phyloP scores from a whole-genome alignment of 2,888 invertebrate species.

The Aproaerema taeniolella region DNA sequence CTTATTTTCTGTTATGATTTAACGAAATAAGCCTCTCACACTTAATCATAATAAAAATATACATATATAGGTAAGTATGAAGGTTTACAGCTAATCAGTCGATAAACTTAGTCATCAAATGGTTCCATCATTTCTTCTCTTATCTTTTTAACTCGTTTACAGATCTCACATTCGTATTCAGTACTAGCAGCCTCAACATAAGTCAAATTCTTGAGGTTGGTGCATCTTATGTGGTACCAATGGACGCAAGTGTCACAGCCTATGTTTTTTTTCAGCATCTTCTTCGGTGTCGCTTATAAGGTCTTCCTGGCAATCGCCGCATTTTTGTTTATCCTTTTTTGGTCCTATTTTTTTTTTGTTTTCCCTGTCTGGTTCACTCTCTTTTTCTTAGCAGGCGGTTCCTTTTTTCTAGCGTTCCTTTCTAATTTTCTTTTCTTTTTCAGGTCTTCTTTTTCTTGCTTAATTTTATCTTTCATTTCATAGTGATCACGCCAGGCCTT shows the following conservation, averaged over 20 bases:
- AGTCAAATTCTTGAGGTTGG: conserved; percentile 1
- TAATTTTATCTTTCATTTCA: conserved; percentile 1
- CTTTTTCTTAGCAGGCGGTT: conserved; percentile 12
- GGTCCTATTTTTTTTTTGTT: conserved; percentile 22
- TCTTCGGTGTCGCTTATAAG: conserved; percentile 27
- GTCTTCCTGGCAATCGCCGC: conserved; percentile 22
- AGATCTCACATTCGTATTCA: neutral
- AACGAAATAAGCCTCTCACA: too few species aligned
- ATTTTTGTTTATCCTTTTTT: conserved; percentile 18
- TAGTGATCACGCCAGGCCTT: neutral
- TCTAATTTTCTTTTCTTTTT: too few species aligned
- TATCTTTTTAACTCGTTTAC: neutral
- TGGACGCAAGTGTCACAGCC: conserved; percentile 20
- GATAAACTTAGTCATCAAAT: neutral
- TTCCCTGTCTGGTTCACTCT: conserved; percentile 17
- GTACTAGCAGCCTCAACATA: neutral
- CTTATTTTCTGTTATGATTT: too few species aligned
- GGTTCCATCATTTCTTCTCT: neutral
- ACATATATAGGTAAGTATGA: too few species aligned
- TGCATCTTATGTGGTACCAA: conserved; percentile 25
- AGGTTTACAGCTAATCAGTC: too few species aligned
- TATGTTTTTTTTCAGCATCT: conserved; percentile 26
- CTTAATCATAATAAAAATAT: too few species aligned
- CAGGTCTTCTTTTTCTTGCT: conserved; percentile 23
- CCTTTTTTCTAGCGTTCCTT: conserved; percentile 16